Conservation (phyloP, 2,113 vertebrate species). For the Burhinus oedicnemus region DNA sequence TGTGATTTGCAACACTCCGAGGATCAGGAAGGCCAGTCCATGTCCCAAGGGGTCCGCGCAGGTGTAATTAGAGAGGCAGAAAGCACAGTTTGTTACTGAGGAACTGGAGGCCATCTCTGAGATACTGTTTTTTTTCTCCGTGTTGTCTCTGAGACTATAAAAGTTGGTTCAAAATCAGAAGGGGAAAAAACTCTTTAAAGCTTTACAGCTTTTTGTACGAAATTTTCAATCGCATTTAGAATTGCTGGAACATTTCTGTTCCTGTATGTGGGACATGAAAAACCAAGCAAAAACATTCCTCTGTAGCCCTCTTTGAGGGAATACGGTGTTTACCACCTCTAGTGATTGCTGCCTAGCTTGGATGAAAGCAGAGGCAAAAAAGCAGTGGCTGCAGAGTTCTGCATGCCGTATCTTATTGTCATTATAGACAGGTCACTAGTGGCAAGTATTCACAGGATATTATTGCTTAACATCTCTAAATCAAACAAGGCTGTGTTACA, state of each 20-base stretch:
- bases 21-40: fast-evolving
- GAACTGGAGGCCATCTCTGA: not conserved
- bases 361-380: not conserved
- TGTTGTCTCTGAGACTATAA: not conserved
- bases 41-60: not conserved
- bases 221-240: not conserved
- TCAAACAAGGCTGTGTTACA: not conserved
- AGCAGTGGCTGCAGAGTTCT: not conserved
- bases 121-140: not conserved
- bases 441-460: not conserved
- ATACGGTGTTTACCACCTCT: not conserved
- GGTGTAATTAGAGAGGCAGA: not conserved
- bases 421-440: not conserved
- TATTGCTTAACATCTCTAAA: not conserved
- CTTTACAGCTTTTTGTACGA: not conserved
- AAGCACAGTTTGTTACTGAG: not conserved
- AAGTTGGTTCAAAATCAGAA: not conserved
- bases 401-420: not conserved
- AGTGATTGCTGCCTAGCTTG: not conserved
- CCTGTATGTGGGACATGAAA: not conserved
- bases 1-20: fast-evolving
- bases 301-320: not conserved
- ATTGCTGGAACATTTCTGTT: not conserved
- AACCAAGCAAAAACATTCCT: not conserved
- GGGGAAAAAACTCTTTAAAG: not conserved